Base-by-base conservation (phyloP, 1,140 invertebrate genomes). In the Plectrocnemia conspersa region DNA sequence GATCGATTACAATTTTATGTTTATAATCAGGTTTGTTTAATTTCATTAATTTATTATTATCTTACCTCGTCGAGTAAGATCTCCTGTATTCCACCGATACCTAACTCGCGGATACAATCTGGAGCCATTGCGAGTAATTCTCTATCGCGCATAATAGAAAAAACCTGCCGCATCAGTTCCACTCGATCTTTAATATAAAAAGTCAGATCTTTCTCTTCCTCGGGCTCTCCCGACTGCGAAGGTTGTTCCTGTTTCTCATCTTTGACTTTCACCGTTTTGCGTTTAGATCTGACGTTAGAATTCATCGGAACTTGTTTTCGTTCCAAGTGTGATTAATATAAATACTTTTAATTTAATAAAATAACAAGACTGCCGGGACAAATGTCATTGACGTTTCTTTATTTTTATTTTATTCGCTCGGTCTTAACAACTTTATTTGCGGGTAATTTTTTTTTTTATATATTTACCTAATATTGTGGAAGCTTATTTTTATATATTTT, bases 101-200 rank as follows among this genome's bases (percentile, higher is more conserved):
- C 71, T 25, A 79, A 63, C 64, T 77, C 69, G 52, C 74, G 72
- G 9, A 83, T 71, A 54, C 77, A 80, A 19, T 77, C 75, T 0
- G 82, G 81, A 1, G 79, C 77, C 66, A 83, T 76, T 5, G 76
- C 71, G 59, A 77, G 74, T 4, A 84, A 71, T 40, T 82, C 82
- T 59, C 79, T 82, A 0, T 74, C 71, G 64, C 81, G 82, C 0
- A 84, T 65, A 0, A 78, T 73, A 18, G 76, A 77, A 64, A 83
- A 80, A 7, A 82, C 77, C 68, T 83, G 79, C 47, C 80, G 79
- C 66, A 83, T 80, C 35, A 84, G 61, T 61, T 80, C 80, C 0
- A 84, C 74, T 32, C 81, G 66, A 59, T 84, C 81, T 41, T 82
- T 77, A 2, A 80, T 73, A 54, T 79, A 83, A 60, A 80, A 77